A percentile compares a stretch with the other conserved stretches of the same genome.
phyloP scores from a whole-genome alignment of 2,113 vertebrate genomes.

The Heterochromis multidens region DNA sequence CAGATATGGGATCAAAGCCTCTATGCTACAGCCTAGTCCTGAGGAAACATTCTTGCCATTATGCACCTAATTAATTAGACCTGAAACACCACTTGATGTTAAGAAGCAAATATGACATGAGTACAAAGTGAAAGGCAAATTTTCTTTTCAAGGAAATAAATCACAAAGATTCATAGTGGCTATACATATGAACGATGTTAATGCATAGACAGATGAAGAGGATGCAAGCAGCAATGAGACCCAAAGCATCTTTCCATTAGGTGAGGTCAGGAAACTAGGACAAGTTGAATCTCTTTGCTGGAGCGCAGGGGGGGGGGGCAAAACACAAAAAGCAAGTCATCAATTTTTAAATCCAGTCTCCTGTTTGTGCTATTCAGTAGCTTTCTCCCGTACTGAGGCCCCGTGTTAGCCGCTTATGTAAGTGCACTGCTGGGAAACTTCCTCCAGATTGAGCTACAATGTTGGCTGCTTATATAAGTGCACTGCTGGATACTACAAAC shows the following conservation, averaged over 20 bases:
- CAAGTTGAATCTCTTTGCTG: constrained; percentile 20
- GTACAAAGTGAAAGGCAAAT: neutral
- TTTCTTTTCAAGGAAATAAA: neutral
- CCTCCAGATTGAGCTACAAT: constrained; percentile 9
- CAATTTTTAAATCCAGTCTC: constrained; percentile 58
- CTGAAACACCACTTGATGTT: neutral
- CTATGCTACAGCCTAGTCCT: constrained; percentile 18
- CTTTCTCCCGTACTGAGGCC: constrained; percentile 27
- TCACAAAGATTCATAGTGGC: neutral
- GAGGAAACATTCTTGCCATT: constrained; percentile 5
- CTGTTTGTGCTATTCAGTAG: constrained; percentile 54
- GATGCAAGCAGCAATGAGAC: neutral
- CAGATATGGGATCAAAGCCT: constrained; percentile 42
- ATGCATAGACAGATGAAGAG: neutral
- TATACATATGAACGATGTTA: neutral
- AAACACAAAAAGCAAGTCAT: constrained; percentile 65
- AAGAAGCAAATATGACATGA: neutral
- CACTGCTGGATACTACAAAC: neutral
- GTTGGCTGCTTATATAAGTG: constrained; percentile 32
- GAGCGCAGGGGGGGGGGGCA: neutral
- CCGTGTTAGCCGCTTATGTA: constrained; percentile 32
- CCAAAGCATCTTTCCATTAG: neutral
- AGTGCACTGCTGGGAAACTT: constrained; percentile 40
- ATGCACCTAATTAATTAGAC: constrained; percentile 26
- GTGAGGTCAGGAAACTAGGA: constrained; percentile 54